A percentile compares a stretch with the other conserved stretches of the same genome.
Evolutionary conservation across 2,113 vertebrate genomes (phyloP).

Genomic region (Delphinapterus leucas): DNA sequence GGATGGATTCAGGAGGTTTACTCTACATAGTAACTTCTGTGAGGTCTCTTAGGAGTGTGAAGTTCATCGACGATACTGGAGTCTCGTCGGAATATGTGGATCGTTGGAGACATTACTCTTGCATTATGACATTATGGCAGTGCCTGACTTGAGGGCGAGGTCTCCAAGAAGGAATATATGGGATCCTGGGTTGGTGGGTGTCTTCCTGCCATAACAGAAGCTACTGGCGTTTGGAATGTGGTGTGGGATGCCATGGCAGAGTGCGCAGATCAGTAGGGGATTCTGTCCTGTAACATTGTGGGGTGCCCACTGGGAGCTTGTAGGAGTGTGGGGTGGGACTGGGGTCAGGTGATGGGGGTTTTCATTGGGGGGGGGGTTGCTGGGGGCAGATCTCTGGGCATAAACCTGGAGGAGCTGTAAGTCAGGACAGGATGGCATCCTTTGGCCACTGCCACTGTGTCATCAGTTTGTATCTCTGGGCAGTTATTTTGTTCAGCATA

Average conservation of each 20-base stretch:
- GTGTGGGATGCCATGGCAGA: neutral
- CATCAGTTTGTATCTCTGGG: neutral
- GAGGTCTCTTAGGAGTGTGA: neutral
- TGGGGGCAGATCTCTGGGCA: neutral
- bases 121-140: neutral
- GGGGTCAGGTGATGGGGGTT: neutral
- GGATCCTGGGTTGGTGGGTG: neutral
- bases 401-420: neutral
- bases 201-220: neutral
- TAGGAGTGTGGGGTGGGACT: neutral
- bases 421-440: neutral
- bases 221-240: neutral
- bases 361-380: neutral
- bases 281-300: neutral
- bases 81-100: neutral
- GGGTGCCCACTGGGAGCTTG: neutral
- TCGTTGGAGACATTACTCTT: neutral
- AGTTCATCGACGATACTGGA: neutral
- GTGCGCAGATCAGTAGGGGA: neutral
- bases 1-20: neutral
- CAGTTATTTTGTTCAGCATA: neutral
- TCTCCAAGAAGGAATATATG: neutral
- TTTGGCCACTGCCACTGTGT: neutral
- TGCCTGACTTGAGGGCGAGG: neutral
- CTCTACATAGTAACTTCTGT: neutral